Conservation (phyloP, 2,113 vertebrate genomes). For the Heteronetta atricapilla region DNA sequence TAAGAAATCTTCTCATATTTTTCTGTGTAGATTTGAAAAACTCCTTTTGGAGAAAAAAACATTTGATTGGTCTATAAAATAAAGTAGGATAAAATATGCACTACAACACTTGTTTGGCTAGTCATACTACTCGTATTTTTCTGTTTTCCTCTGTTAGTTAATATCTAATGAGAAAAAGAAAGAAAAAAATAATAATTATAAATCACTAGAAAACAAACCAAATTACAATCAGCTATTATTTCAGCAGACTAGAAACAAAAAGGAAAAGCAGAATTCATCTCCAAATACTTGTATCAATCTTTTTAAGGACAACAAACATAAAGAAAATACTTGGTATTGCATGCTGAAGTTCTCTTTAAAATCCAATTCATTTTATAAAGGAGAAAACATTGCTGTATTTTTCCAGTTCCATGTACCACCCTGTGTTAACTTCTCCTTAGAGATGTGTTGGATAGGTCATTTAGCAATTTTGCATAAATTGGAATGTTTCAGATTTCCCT, state of each 20-base stretch:
- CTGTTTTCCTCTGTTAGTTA: not conserved
- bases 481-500: slow-evolving; percentile 64
- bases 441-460: slow-evolving; percentile 63
- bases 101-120: not conserved
- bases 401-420: slow-evolving; percentile 48
- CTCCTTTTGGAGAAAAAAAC: not conserved
- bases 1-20: slow-evolving; percentile 7
- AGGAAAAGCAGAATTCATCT: not conserved
- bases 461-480: slow-evolving; percentile 67
- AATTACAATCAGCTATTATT: not conserved
- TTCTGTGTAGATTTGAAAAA: slow-evolving; percentile 27
- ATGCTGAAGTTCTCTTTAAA: slow-evolving; percentile 26
- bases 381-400: slow-evolving; percentile 50
- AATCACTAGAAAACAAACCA: not conserved
- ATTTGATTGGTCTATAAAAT: slow-evolving; percentile 4
- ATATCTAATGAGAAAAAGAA: not conserved
- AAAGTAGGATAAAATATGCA: not conserved
- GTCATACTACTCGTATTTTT: not conserved
- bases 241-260: not conserved
- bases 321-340: not conserved
- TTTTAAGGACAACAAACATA: slow-evolving; percentile 22
- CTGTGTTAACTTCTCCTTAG: slow-evolving; percentile 65
- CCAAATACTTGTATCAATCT: not conserved
- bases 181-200: not conserved
- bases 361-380: slow-evolving; percentile 3